Conservation (phyloP, 2,888 invertebrate genomes). For the Drosophila testacea region DNA sequence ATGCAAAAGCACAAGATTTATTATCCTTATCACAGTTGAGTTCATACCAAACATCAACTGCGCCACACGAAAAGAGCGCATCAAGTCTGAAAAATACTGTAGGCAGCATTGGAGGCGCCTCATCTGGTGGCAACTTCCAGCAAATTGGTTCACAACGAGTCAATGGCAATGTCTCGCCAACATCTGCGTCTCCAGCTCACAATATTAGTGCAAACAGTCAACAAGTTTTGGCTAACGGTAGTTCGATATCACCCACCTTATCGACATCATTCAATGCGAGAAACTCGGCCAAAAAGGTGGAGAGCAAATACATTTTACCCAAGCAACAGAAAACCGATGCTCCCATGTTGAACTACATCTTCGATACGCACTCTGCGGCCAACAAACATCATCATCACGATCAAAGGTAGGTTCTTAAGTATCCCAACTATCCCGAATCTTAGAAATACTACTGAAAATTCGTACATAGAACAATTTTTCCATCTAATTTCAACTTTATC, state of each 20-base stretch:
- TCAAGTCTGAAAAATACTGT: conserved; percentile 55
- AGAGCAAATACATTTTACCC: conserved; percentile 84
- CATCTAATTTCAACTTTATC: not conserved
- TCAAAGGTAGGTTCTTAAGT: conserved; percentile 86
- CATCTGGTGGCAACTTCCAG: conserved; percentile 62
- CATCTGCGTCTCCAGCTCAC: conserved; percentile 14
- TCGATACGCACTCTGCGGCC: conserved; percentile 89
- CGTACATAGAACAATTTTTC: no score
- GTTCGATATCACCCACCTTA: conserved; percentile 28
- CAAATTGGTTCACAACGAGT: conserved; percentile 78
- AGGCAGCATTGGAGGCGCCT: conserved; percentile 27
- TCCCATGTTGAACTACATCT: conserved; percentile 91
- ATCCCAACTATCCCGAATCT: not conserved
- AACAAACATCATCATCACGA: conserved; percentile 90
- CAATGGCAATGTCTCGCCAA: conserved; percentile 55
- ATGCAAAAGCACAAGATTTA: conserved; percentile 70
- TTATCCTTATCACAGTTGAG: conserved; percentile 79
- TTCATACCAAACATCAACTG: conserved; percentile 56
- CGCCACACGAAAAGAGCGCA: conserved; percentile 49
- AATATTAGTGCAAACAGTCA: conserved; percentile 34
- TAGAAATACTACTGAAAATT: not conserved
- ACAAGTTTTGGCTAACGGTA: conserved; percentile 37
- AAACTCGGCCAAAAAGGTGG: conserved; percentile 73
- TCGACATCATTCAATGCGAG: conserved; percentile 50
- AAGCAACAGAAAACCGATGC: conserved; percentile 88